Percentiles rank a stretch among this genome's conserved stretches.
Conservation (phyloP, 2,888 invertebrate genomes). For the Callosobruchus maculatus region DNA sequence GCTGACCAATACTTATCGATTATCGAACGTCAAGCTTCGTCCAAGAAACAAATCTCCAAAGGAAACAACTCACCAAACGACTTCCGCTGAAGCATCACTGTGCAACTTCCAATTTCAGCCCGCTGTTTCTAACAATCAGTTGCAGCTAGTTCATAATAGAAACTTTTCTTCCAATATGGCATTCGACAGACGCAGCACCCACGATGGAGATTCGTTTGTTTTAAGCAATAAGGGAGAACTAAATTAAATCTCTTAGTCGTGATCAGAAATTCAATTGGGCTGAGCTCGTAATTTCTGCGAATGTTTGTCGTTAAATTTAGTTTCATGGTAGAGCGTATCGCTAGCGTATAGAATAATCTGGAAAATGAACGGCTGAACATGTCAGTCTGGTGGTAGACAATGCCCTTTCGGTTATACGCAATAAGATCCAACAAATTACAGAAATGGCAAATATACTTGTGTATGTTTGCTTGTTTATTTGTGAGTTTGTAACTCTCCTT, state of each 20-base stretch:
- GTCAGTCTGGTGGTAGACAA: no score
- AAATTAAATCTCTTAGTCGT: background rate
- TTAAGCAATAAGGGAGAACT: background rate
- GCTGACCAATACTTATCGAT: no score
- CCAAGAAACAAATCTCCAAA: no score
- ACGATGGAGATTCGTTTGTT: background rate
- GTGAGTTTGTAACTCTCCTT: no score
- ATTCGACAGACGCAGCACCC: background rate
- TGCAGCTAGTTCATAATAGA: background rate
- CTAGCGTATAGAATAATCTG: background rate
- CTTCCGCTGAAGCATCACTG: background rate
- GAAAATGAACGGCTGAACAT: background rate
- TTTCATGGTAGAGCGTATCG: background rate
- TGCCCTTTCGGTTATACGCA: no score
- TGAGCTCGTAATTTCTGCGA: background rate
- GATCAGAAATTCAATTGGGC: background rate
- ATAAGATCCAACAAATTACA: no score
- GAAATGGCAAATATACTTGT: no score
- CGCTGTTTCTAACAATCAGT: background rate
- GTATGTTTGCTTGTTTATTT: no score
- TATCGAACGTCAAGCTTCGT: no score
- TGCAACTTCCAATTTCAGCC: background rate
- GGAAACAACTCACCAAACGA: no score
- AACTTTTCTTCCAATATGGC: background rate
- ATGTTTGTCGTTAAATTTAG: background rate